Conservation (phyloP, 2,888 invertebrate species). For the Drosophila anomelani region DNA sequence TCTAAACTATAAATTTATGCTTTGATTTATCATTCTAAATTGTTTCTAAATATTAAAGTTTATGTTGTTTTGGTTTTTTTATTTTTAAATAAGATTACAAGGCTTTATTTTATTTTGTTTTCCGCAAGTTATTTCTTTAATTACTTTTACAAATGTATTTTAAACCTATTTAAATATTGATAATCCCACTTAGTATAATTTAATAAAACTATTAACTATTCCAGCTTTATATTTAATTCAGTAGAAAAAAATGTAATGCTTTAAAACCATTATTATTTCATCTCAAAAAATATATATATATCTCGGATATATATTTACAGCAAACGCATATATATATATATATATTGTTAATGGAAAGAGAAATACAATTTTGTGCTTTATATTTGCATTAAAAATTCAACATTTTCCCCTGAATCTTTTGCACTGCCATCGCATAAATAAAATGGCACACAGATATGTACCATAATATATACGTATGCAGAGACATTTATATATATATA, state of each 20-base stretch:
- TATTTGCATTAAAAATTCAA: slow-evolving; percentile 51
- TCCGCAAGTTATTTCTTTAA: too few species aligned
- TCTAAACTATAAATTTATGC: background rate
- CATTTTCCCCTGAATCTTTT: slow-evolving; percentile 42
- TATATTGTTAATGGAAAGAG: slow-evolving; percentile 13
- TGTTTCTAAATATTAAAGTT: too few species aligned
- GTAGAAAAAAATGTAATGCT: background rate
- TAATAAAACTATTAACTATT: background rate
- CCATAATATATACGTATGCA: slow-evolving; percentile 15
- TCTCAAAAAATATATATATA: background rate
- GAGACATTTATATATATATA: slow-evolving; percentile 9
- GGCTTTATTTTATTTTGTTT: background rate
- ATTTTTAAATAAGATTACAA: background rate
- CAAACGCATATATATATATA: slow-evolving; percentile 6
- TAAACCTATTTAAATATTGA: background rate
- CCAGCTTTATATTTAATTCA: background rate
- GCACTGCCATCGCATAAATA: slow-evolving; percentile 56
- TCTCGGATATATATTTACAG: slow-evolving; percentile 3
- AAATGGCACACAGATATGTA: slow-evolving; percentile 40
- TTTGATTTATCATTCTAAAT: too few species aligned
- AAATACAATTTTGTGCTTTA: slow-evolving; percentile 23
- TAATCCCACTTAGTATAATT: background rate
- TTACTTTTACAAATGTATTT: background rate
- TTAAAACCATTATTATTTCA: background rate
- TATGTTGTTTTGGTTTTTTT: background rate